phyloP scores from a whole-genome alignment of 2,797 vertebrate genomes.

The Danio albolineatus region DNA sequence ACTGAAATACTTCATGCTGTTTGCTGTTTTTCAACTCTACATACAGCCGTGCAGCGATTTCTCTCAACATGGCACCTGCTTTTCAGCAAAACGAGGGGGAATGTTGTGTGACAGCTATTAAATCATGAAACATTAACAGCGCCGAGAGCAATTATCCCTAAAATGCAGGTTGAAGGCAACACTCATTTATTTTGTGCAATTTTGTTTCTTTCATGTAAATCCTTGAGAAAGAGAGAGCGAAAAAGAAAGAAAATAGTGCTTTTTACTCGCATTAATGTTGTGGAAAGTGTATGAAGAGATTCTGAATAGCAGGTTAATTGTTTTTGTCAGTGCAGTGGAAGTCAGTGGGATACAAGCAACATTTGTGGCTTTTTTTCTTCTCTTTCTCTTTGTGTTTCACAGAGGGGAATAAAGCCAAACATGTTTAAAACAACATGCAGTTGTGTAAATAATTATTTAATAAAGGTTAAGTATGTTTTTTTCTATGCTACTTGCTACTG shows the following conservation, averaged over 20 bases:
- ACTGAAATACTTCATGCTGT: constrained; percentile 11
- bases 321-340: not conserved
- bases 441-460: not conserved
- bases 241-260: not conserved
- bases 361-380: not conserved
- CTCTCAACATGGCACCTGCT: constrained; percentile 18
- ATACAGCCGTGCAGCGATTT: not conserved
- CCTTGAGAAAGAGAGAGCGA: not conserved
- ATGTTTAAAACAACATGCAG: not conserved
- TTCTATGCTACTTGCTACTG: too few species aligned
- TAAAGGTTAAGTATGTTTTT: too few species aligned
- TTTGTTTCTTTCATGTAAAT: constrained; percentile 6
- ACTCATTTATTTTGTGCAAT: constrained; percentile 66
- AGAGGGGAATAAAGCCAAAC: not conserved
- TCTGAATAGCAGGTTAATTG: too few species aligned
- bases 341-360: not conserved
- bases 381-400: not conserved
- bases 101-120: constrained; percentile 70
- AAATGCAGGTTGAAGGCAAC: constrained; percentile 67
- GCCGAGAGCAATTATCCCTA: constrained; percentile 71
- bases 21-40: constrained; percentile 24
- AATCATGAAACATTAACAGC: constrained; percentile 77
- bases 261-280: not conserved
- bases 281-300: too few species aligned
- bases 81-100: constrained; percentile 52